These are phyloP conservation scores for Etheostoma spectabile DNA, from an alignment of 2,113 vertebrate species.

Conservation along the genomic window DNA sequence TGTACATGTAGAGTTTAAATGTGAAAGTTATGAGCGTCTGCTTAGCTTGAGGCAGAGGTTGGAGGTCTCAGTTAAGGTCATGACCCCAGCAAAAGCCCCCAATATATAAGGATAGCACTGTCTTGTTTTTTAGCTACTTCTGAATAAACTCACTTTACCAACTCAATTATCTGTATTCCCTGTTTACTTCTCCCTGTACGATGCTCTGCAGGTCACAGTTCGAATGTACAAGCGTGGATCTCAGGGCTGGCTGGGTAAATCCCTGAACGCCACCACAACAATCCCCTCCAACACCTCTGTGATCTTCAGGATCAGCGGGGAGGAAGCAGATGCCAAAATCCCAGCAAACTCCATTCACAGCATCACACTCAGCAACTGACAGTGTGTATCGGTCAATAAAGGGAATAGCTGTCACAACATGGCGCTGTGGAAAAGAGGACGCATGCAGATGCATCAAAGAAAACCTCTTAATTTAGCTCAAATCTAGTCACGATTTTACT, in stretches of 20 bases:
- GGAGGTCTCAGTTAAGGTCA: conserved; percentile 57
- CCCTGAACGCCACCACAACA: conserved; percentile 76
- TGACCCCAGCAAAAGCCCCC: conserved; percentile 54
- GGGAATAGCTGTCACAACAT: not conserved
- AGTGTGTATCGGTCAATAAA: not conserved
- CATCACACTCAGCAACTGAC: conserved; percentile 83
- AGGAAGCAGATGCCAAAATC: conserved; percentile 77
- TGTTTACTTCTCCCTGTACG: not conserved
- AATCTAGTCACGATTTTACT: not conserved
- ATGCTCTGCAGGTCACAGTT: conserved; percentile 77
- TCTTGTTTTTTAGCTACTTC: not conserved
- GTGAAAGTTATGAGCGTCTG: conserved; percentile 63
- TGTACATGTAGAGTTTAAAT: conserved; percentile 73
- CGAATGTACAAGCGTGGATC: conserved; percentile 83
- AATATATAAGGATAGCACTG: not conserved
- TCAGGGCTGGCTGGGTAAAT: conserved; percentile 80
- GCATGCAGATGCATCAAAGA: conserved; percentile 16
- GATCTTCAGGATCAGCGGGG: conserved; percentile 80
- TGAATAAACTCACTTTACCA: not conserved
- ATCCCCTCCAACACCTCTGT: conserved; percentile 81
- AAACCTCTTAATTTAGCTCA: not conserved
- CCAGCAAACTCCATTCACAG: conserved; percentile 75
- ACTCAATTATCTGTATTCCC: not conserved
- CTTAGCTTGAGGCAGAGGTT: conserved; percentile 58
- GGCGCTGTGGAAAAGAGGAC: not conserved